Evolutionary conservation across 2,113 vertebrate genomes (phyloP).

Genomic region (Semicossyphus pulcher): DNA sequence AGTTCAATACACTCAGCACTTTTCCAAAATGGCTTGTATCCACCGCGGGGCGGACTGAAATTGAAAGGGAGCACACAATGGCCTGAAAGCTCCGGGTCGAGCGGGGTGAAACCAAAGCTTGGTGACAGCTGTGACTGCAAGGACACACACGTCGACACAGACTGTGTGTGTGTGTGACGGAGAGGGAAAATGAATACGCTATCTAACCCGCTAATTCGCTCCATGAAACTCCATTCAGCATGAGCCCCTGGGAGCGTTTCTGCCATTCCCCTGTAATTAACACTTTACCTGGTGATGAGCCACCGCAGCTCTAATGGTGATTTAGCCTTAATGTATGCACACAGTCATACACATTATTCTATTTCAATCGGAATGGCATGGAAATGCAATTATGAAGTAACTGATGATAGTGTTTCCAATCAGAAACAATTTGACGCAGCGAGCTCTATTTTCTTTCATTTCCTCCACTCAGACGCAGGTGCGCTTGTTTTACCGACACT

Average conservation of each 20-base stretch:
- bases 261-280: constrained; percentile 64
- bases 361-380: constrained; percentile 26
- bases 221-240: constrained; percentile 45
- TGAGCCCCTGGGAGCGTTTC: constrained; percentile 51
- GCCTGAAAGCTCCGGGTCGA: constrained; percentile 41
- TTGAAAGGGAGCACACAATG: constrained; percentile 57
- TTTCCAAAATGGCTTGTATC: constrained; percentile 55
- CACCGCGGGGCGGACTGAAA: constrained; percentile 40
- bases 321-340: constrained; percentile 52
- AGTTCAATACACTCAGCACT: constrained; percentile 67
- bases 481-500: not conserved
- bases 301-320: constrained; percentile 22
- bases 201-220: constrained; percentile 35
- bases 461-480: constrained; percentile 13
- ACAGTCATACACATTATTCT: constrained; percentile 13
- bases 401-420: constrained; percentile 36
- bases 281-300: constrained; percentile 54
- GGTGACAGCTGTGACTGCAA: constrained; percentile 44
- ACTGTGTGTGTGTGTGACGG: not conserved
- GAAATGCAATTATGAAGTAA: constrained; percentile 36
- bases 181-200: constrained; percentile 21
- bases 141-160: constrained; percentile 13
- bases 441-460: not conserved
- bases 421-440: constrained; percentile 29
- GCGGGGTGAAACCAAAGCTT: constrained; percentile 43